These are phyloP conservation scores for Zygaena filipendulae DNA, from an alignment of 2,888 invertebrate species.

Conservation along the genomic window DNA sequence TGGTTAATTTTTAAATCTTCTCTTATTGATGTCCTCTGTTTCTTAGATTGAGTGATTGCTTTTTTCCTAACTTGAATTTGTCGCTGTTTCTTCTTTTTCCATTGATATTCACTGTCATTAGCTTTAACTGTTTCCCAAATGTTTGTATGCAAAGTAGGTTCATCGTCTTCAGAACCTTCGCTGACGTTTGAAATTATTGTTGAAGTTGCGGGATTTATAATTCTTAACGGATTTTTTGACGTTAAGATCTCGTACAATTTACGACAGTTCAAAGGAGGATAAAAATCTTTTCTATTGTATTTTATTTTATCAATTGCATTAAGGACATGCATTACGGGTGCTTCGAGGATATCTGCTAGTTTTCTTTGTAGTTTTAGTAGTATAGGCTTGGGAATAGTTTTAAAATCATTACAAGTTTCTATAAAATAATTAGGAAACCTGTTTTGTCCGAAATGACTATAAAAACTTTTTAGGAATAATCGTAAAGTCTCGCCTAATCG, in stretches of 20 bases:
- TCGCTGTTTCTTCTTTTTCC: slow-evolving; percentile 47
- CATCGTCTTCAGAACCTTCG: slow-evolving; percentile 46
- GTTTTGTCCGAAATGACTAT: slow-evolving; percentile 69
- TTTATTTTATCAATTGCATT: slow-evolving; percentile 76
- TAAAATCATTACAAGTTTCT: slow-evolving; percentile 76
- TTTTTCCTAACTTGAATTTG: slow-evolving; percentile 46
- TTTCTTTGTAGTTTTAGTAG: slow-evolving; percentile 73
- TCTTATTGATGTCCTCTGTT: slow-evolving; percentile 34
- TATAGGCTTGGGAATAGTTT: slow-evolving; percentile 73
- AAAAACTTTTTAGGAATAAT: slow-evolving; percentile 72
- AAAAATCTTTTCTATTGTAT: slow-evolving; percentile 70
- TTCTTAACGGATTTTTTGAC: slow-evolving; percentile 58
- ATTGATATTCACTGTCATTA: slow-evolving; percentile 59
- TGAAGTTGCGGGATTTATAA: slow-evolving; percentile 54
- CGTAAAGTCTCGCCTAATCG: slow-evolving; percentile 75
- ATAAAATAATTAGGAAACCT: slow-evolving; percentile 80
- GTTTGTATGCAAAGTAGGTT: slow-evolving; percentile 23
- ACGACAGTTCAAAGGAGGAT: slow-evolving; percentile 71
- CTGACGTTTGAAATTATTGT: slow-evolving; percentile 21
- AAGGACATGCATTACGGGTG: slow-evolving; percentile 77
- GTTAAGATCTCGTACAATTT: slow-evolving; percentile 70
- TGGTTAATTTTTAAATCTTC: slow-evolving; percentile 60
- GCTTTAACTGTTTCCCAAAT: slow-evolving; percentile 62
- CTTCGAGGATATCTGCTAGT: slow-evolving; percentile 74
- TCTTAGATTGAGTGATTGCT: slow-evolving; percentile 30